Conservation (phyloP, 2,797 vertebrate genomes). For the Tragelaphus eurycerus region DNA sequence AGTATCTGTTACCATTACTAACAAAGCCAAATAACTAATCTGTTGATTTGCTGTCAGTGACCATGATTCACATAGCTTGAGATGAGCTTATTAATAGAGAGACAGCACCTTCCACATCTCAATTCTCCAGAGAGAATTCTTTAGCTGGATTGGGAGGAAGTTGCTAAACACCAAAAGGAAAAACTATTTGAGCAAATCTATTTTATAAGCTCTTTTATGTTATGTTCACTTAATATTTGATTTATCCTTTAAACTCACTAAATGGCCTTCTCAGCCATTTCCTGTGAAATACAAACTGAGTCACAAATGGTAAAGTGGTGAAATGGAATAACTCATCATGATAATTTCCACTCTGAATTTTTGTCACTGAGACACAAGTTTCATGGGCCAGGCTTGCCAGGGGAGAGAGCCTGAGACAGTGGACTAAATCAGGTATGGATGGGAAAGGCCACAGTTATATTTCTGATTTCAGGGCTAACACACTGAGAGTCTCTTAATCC, state of each 20-base stretch:
- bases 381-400: not conserved
- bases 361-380: not conserved
- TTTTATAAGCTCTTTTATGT: constrained; percentile 15
- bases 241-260: constrained; percentile 26
- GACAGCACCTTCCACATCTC: constrained; percentile 36
- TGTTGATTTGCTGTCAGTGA: constrained; percentile 60
- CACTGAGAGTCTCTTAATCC: not conserved
- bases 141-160: constrained; percentile 1
- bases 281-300: not conserved
- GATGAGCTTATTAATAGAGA: constrained; percentile 31
- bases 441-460: not conserved
- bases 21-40: constrained; percentile 57
- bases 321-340: not conserved
- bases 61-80: constrained; percentile 39
- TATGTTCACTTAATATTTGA: not conserved
- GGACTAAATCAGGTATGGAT: not conserved
- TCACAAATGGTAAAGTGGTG: not conserved
- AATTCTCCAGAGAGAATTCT: constrained; percentile 25
- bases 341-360: not conserved
- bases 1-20: constrained; percentile 24
- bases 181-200: not conserved
- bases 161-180: constrained; percentile 14
- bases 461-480: constrained; percentile 18
- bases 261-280: not conserved
- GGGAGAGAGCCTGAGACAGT: not conserved